Conservation (phyloP, 1,140 invertebrate genomes). For the Drosophila saltans region DNA sequence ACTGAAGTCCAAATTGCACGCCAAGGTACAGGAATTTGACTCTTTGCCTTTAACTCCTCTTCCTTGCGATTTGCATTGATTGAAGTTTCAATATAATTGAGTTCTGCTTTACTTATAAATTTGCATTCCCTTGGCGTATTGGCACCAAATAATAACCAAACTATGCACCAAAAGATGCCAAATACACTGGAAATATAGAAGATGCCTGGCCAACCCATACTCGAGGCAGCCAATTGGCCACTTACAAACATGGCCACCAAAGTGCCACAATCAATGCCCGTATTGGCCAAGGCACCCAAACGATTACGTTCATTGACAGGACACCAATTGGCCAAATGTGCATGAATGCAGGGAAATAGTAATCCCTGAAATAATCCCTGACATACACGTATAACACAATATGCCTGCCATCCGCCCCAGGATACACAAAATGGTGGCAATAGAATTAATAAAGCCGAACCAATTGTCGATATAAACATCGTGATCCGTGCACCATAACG, state of each 20-base stretch:
- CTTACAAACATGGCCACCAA: slow-evolving; percentile 88
- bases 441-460: slow-evolving; percentile 83
- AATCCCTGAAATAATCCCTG: slow-evolving; percentile 92
- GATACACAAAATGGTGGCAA: slow-evolving; percentile 81
- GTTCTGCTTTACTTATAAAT: slow-evolving; percentile 86
- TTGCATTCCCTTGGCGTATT: slow-evolving; percentile 87
- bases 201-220: slow-evolving; percentile 89
- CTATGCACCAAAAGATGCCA: slow-evolving; percentile 85
- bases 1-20: slow-evolving; percentile 88
- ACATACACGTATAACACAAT: slow-evolving; percentile 86
- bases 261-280: slow-evolving; percentile 89
- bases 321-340: slow-evolving; percentile 91
- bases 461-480: slow-evolving; percentile 85
- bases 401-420: slow-evolving; percentile 86
- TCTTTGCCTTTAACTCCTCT: slow-evolving; percentile 17
- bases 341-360: slow-evolving; percentile 90
- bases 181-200: slow-evolving; percentile 90
- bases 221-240: slow-evolving; percentile 87
- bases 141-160: slow-evolving; percentile 87
- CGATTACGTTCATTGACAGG: slow-evolving; percentile 86
- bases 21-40: slow-evolving; percentile 87
- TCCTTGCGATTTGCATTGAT: slow-evolving; percentile 47
- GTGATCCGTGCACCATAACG: slow-evolving; percentile 87
- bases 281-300: slow-evolving; percentile 86
- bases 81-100: slow-evolving; percentile 85